Evolutionary conservation across 2,113 vertebrate genomes (phyloP), one percentile per base, ranked within the genome.

Genomic region (Syrrhaptes paradoxus): DNA sequence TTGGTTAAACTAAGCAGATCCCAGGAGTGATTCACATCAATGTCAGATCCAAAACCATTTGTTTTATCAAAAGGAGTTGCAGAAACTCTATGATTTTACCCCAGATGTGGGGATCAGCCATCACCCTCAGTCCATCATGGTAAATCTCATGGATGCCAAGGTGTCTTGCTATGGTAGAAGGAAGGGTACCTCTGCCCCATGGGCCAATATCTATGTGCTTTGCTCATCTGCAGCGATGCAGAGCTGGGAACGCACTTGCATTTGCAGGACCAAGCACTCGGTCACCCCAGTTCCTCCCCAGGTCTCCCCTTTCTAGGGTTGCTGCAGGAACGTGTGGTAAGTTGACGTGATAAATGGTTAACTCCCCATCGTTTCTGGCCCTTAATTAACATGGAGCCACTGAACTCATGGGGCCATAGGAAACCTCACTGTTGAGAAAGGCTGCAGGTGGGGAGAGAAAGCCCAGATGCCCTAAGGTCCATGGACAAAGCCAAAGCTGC

Each of bases 171-270:
- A 17, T 1, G 4, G 48, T 67, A 19, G 34, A 55, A 52, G 29
- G 28, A 54, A 52, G 38, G 16, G 36, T 9, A 4, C 24, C 28
- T 4, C 71, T 16, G 16, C 59, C 55, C 81, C 5, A 2, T 0
- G 1, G 46, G 38, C 31, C 11, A 48, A 10, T 13, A 16, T 8
- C 55, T 5, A 2, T 0, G 1, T 20, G 49, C 41, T 74, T 55
- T 45, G 36, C 34, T 65, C 51, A 17, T 11, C 29, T 51, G 28
- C 16, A 67, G 63, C 0, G 0, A 5, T 5, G 45, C 20, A 18
- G 45, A 54, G 58, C 78, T 52, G 19, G 43, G 43, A 79, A 11
- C 2, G 2, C 3, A 1, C 22, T 52, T 28, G 19, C 29, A 24
- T 15, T 17, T 75, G 52, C 48, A 38, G 63, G 52, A 45, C n/a